These are phyloP conservation scores for Psilanteris sp. DNA, from an alignment of 1,140 invertebrate genomes.

Conservation along the genomic window DNA sequence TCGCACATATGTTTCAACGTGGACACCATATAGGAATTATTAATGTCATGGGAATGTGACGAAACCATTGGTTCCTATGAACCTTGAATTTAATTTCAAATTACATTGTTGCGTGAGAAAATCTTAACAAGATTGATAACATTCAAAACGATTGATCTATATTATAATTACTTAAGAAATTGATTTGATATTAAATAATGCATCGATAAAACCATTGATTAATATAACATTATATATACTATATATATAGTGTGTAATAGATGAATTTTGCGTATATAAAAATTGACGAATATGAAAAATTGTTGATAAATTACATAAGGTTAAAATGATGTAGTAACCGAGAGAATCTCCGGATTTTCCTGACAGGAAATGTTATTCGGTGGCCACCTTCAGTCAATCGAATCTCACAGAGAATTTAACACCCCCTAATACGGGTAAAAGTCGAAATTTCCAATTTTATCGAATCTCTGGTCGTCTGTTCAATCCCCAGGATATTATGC, in stretches of 20 bases:
- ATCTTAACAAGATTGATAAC: no score
- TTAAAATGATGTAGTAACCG: conserved; percentile 57
- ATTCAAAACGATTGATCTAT: no score
- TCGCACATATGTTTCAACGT: conserved; percentile 47
- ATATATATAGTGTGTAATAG: no score
- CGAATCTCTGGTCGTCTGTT: conserved; percentile 74
- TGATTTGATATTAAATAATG: no score
- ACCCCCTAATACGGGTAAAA: conserved; percentile 72
- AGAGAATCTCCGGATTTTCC: conserved; percentile 66
- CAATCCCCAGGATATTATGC: conserved; percentile 45
- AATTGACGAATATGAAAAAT: conserved; percentile 25
- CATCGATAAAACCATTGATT: no score
- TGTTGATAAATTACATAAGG: conserved; percentile 47
- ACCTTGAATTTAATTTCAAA: conserved; percentile 43
- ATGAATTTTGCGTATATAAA: no score
- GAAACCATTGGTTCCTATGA: conserved; percentile 61
- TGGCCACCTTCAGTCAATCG: conserved; percentile 74
- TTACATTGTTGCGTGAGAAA: no score
- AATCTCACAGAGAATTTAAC: conserved; percentile 80
- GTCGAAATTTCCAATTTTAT: conserved; percentile 78
- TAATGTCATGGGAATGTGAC: conserved; percentile 58
- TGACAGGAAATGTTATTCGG: conserved; percentile 73
- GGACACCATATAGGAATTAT: conserved; percentile 46
- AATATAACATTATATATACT: no score
- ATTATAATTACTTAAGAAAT: no score